These are phyloP conservation scores for Pandemis corylana DNA, from an alignment of 2,888 invertebrate genomes.

Conservation along the genomic window DNA sequence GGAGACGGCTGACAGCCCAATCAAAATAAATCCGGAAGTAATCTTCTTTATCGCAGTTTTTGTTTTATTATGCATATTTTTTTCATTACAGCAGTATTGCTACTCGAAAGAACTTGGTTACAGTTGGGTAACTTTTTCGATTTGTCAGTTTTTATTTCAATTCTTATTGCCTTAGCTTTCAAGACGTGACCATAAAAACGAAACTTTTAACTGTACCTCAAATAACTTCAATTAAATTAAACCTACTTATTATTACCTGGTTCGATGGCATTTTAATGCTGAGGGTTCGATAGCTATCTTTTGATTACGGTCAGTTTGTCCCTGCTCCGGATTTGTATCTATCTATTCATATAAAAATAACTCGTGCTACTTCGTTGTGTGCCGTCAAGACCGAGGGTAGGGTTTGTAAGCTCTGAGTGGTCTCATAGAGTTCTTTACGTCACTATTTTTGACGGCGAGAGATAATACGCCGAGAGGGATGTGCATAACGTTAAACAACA, in stretches of 20 bases:
- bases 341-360: not conserved
- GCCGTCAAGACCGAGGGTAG: not conserved
- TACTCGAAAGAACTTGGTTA: not conserved
- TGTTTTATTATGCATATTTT: slow-evolving; percentile 3
- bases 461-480: not conserved
- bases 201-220: not conserved
- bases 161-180: slow-evolving; percentile 12
- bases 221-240: not conserved
- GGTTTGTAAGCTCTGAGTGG: not conserved
- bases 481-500: slow-evolving; percentile 3
- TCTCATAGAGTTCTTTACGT: not conserved
- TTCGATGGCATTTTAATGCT: slow-evolving; percentile 18
- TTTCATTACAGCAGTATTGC: slow-evolving; percentile 13
- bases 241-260: not conserved
- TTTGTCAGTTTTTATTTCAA: slow-evolving; percentile 35
- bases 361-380: not conserved
- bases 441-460: not conserved
- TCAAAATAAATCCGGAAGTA: slow-evolving; percentile 3
- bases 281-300: slow-evolving; percentile 31
- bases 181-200: not conserved
- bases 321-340: not conserved
- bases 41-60: slow-evolving; percentile 3
- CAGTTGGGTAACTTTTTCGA: slow-evolving; percentile 35
- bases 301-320: slow-evolving; percentile 23
- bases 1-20: not conserved